Base-by-base conservation (phyloP, 2,888 invertebrate genomes). In the Drosophila leonis region DNA sequence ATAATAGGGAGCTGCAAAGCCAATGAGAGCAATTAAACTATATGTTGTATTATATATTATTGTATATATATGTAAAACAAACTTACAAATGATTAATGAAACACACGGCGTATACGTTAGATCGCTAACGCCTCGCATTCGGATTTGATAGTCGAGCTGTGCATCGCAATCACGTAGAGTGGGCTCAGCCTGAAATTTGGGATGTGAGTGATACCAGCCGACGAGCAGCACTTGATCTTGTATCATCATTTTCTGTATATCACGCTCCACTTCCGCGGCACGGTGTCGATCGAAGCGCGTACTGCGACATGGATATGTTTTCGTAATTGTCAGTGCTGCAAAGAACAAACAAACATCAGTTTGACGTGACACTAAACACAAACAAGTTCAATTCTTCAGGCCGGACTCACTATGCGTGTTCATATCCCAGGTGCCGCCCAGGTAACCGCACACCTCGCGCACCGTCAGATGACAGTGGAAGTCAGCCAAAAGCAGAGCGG, bases 171-270 rank as follows among this genome's bases (percentile, higher is more conserved):
- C 98, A 61, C 97, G 94, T 67, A 95, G 94, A 87, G 96, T 98
- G 72, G 98, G 98, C 86, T 97, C 97, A 1, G 98, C 97, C 63
- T 97, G 96, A 78, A 96, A 96, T 61, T 96, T 95, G 0, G 98
- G 98, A 94, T 98, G 98, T 12, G 98, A 98, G 93, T 98, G 98
- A 93, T 98, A 98, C 98, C 98, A 98, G 9, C 98, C 98, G 5
- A 98, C 96, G 10, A 98, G 93, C 6, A 96, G 95, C 42, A 98
- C 94, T 62, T 97, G 96, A 86, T 96, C 95, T 88, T 95, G 96
- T 90, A 97, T 96, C 93, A 98, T 97, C 65, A 95, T 95, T 92
- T 96, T 95, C 69, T 97, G 96, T 84, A 98, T 97, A 93, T 97
- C 96, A 8, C 95, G 93, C 92, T 98, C 97, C 0, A 97, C 96